Base-by-base conservation (phyloP, 2,797 vertebrate species). In the Diplodus puntazzo region DNA sequence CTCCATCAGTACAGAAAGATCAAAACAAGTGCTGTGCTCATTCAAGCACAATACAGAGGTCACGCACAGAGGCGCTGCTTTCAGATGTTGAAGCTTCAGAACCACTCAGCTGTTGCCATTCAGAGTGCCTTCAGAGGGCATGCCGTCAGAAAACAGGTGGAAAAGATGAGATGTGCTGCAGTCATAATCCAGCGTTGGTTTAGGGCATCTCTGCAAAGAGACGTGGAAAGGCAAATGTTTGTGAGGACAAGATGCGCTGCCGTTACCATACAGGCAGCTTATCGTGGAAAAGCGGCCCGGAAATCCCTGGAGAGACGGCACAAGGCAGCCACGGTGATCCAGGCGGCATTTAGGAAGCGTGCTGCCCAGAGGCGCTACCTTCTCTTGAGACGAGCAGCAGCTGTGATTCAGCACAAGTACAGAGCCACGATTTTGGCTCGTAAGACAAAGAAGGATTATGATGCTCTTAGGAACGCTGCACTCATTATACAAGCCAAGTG, bases 121-220 rank as follows among this genome's bases (percentile, higher is more conserved):
- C 98, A 99, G 74, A 90, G 94, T 2, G 92, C 93, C 65, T 96
- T 97, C 82, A 95, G 96, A 82, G 92, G 95, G 34, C 86, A 92
- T 3, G 30, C 69, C 17, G 90, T 90, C 64, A 95, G 95, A 62
- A 83, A 55, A 11, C 93, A 77, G 34, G 84, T 95, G 17, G 71
- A 49, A 2, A 68, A 74, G 61, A 82, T 94, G 83, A 92, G 92
- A 69, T 74, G 64, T 1, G 93, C 96, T 2, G 84, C 93, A 0
- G 0, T 94, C 52, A 12, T 85, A 17, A 96, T 99, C 91, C 98
- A 99, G 92, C 93, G 84, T 18, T 92, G 96, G 95, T 98, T 96
- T 87, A 94, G 96, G 79, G 91, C 93, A 59, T 87, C 11, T 7
- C 83, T 85, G 34, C 14, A 53, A 48, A 89, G 88, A 62, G 82